Percentiles rank a stretch among this genome's conserved stretches.
Conservation (phyloP, 2,888 invertebrate species). For the Operophtera brumata region DNA sequence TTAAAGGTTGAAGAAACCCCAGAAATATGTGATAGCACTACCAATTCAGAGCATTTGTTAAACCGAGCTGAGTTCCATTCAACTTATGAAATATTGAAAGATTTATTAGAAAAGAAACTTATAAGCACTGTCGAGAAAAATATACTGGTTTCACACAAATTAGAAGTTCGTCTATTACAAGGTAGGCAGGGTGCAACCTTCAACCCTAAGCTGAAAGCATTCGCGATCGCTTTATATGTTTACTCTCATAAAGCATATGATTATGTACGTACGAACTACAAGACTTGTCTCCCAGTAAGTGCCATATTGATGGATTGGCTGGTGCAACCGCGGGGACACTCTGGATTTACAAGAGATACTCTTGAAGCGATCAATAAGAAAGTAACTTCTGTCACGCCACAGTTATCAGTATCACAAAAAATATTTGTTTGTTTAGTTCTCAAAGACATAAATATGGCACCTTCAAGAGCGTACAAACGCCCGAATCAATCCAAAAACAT, state of each 20-base stretch:
- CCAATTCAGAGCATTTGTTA: background rate
- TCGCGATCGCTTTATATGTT: slow-evolving; percentile 8
- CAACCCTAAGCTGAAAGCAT: background rate
- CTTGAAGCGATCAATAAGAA: slow-evolving; percentile 2
- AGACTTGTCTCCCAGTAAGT: background rate
- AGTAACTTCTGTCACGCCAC: background rate
- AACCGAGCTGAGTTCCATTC: background rate
- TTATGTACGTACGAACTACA: background rate
- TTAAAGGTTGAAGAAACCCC: background rate
- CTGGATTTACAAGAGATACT: slow-evolving; percentile 11
- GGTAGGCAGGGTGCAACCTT: background rate
- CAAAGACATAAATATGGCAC: background rate
- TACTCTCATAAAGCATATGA: slow-evolving; percentile 11
- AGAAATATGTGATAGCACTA: background rate
- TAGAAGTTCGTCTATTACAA: background rate
- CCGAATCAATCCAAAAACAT: background rate
- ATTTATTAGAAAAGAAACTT: background rate
- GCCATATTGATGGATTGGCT: slow-evolving; percentile 2
- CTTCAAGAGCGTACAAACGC: background rate
- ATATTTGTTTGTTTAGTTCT: slow-evolving; percentile 5
- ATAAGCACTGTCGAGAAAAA: background rate
- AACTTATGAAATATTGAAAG: background rate
- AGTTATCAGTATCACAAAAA: background rate
- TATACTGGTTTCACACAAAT: background rate
- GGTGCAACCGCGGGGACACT: background rate